Conservation (phyloP, 1,140 invertebrate genomes). For the Adelges cooleyi region DNA sequence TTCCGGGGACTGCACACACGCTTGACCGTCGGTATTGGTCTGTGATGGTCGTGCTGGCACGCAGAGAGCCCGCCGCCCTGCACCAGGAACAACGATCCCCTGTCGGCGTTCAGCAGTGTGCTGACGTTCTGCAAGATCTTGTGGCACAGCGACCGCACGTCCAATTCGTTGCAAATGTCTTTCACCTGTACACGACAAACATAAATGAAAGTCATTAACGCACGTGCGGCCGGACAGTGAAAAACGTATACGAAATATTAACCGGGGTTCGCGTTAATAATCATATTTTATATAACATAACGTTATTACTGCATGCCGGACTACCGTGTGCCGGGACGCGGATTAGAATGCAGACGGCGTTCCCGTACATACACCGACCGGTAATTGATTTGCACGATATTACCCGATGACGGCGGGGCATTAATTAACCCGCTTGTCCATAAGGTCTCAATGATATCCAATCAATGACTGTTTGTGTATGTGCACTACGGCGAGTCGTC, state of each 20-base stretch:
- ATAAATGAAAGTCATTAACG: neutral
- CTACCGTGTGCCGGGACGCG: neutral
- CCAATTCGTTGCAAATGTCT: constrained; percentile 92
- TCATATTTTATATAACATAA: neutral
- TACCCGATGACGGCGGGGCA: neutral
- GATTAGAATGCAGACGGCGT: constrained; percentile 11
- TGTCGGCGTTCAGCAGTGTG: constrained; percentile 79
- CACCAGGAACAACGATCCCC: constrained; percentile 85
- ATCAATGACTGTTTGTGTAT: neutral
- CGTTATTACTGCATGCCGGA: too few relatives aligned
- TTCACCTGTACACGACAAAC: constrained; percentile 52
- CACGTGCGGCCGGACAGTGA: too few relatives aligned
- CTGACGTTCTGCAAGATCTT: constrained; percentile 94
- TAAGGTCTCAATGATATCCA: constrained; percentile 10
- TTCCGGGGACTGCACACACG: neutral
- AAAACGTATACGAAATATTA: neutral
- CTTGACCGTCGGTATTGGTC: neutral
- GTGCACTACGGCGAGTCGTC: too few relatives aligned
- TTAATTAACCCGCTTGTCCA: constrained; percentile 12
- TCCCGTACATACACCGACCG: neutral
- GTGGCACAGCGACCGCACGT: constrained; percentile 82
- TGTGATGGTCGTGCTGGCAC: constrained; percentile 16
- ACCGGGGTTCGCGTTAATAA: neutral
- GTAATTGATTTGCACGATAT: constrained; percentile 19
- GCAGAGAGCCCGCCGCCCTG: constrained; percentile 51